Evolutionary conservation across 2,888 invertebrate species (phyloP), one percentile per base, ranked within the genome.

Genomic region (Tortricodes alternella): DNA sequence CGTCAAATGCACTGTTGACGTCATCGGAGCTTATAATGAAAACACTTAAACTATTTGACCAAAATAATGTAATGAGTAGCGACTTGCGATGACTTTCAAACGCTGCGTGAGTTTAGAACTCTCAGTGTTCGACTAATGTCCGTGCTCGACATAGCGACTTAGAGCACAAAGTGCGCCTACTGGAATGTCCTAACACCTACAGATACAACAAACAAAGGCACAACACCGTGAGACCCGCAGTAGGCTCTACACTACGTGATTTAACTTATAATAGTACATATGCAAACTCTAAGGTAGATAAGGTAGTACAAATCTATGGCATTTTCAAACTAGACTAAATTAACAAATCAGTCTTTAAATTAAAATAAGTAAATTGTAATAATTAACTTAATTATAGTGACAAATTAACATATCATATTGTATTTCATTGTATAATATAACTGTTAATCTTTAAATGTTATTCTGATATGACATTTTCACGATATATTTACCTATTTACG

Each of bases 341-440:
- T 89, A 90, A 89, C 87, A 85, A 89, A 90, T 91, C 91, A 91
- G 91, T 91, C 91, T 91, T 91, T 80, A 76, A 85, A 82, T 80
- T 64, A 82, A 86, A 83, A 86, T 80, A 83, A 80, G 77, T 79
- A 80, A 78, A 72, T 70, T 73, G 72, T 63, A 62, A 67, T 61
- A 70, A 70, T 75, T 78, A 81, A 79, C 81, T 80, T 80, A 76
- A 68, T 60, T 67, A 70, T 73, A 69, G n/a, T 65, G 63, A 73
- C 73, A 78, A 68, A 70, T 73, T 78, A 76, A 70, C 68, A 62
- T 63, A 57, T 66, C 61, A 51, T 48, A 61, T 56, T 63, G 64
- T 60, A 61, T 59, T 62, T 59, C 60, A 62, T 57, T 60, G 52
- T 34, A 60, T 61, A 56, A 50, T 44, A 15, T 49, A 37, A 43